Evolutionary conservation across 2,113 vertebrate genomes (phyloP).

Genomic region (Megalops atlanticus): DNA sequence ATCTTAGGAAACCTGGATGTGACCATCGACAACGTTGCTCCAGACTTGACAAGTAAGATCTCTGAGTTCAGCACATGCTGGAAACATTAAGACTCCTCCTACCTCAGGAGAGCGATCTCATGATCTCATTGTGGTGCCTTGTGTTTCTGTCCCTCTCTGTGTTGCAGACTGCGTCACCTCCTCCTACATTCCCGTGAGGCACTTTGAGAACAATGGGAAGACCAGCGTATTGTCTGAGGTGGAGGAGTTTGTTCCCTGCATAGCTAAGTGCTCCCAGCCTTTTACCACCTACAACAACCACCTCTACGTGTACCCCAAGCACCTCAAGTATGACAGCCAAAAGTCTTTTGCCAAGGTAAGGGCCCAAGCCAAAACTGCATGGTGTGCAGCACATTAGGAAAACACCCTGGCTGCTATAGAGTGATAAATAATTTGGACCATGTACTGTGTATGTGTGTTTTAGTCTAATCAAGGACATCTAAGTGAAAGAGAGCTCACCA

Average conservation of each 20-base stretch:
- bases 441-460: no score
- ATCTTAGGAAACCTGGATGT: conserved; percentile 97
- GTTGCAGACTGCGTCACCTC: conserved; percentile 90
- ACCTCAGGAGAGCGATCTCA: conserved; percentile 20
- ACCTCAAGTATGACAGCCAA: conserved; percentile 95
- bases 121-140: conserved; percentile 40
- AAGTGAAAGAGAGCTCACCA: no score
- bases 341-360: conserved; percentile 88
- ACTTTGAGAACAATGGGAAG: conserved; percentile 81
- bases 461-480: no score
- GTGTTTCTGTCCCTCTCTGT: conserved; percentile 43
- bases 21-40: conserved; percentile 90
- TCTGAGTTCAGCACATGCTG: conserved; percentile 19
- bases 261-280: conserved; percentile 92
- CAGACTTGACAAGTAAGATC: conserved; percentile 90
- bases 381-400: neutral
- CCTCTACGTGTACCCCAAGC: conserved; percentile 92
- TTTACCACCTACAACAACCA: conserved; percentile 97
- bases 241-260: conserved; percentile 94
- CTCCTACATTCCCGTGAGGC: conserved; percentile 95
- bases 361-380: neutral
- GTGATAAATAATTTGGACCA: neutral
- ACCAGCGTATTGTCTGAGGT: conserved; percentile 83
- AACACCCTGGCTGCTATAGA: neutral
- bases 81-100: conserved; percentile 30